These are phyloP conservation scores for Lysiphlebus fabarum DNA, from an alignment of 1,140 invertebrate genomes.

Conservation along the genomic window DNA sequence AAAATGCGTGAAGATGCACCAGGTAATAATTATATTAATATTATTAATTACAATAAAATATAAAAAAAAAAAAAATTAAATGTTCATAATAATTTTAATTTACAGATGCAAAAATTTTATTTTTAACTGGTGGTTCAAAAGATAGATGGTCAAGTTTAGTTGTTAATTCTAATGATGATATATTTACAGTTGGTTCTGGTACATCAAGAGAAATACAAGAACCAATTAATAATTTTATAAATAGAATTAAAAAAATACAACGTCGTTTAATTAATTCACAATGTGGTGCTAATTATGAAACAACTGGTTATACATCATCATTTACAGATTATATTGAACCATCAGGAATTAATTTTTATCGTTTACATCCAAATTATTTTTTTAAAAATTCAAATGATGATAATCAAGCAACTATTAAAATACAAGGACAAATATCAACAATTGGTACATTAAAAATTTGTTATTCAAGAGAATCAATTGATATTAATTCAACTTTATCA, in stretches of 20 bases:
- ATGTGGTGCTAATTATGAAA: conserved; percentile 56
- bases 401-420: conserved; percentile 51
- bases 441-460: conserved; percentile 58
- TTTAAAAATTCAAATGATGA: conserved; percentile 45
- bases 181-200: conserved; percentile 38
- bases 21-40: neutral
- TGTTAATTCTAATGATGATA: conserved; percentile 44
- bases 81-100: conserved; percentile 23
- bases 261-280: conserved; percentile 62
- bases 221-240: conserved; percentile 35
- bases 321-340: conserved; percentile 59
- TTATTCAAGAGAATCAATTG: conserved; percentile 51
- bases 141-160: conserved; percentile 55
- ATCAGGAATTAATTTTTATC: conserved; percentile 61
- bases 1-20: conserved; percentile 57
- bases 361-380: conserved; percentile 68
- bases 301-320: conserved; percentile 41
- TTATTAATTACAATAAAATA: too few species aligned
- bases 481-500: conserved; percentile 36
- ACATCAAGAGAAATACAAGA: conserved; percentile 27
- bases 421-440: conserved; percentile 49
- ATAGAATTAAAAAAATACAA: conserved; percentile 56
- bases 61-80: conserved; percentile 10
- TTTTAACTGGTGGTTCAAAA: conserved; percentile 51
- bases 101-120: conserved; percentile 54